Conservation (phyloP, 2,113 vertebrate species). For the Centropus unirufus region DNA sequence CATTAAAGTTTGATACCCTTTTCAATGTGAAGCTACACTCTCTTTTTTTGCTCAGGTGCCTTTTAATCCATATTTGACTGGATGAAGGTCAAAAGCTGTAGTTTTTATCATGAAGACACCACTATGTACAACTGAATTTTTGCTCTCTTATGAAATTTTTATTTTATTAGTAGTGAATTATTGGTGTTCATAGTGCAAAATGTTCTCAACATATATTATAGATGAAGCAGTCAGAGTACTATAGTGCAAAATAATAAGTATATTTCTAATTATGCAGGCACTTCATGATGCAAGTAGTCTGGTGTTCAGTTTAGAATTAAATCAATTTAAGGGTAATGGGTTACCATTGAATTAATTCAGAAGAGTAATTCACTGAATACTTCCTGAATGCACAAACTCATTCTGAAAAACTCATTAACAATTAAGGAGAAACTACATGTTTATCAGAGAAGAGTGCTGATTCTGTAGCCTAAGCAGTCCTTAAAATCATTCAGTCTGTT, state of each 20-base stretch:
- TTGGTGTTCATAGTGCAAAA: neutral
- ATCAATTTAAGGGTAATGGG: neutral
- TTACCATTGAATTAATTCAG: slow-evolving; percentile 6
- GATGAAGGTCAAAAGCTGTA: neutral
- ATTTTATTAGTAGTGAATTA: neutral
- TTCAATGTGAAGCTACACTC: neutral
- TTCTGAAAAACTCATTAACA: neutral
- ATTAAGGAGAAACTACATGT: neutral
- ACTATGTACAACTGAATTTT: neutral
- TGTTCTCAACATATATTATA: neutral
- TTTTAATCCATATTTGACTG: neutral
- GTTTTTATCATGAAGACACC: neutral
- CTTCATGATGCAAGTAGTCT: neutral
- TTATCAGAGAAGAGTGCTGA: neutral
- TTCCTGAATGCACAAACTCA: neutral
- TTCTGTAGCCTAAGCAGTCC: neutral
- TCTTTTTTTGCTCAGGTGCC: neutral
- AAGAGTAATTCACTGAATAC: neutral
- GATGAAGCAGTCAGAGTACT: neutral
- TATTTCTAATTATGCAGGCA: neutral
- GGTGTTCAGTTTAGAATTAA: neutral
- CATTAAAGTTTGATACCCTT: neutral
- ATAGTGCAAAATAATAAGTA: neutral
- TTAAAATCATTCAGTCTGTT: neutral
- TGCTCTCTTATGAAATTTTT: neutral